Evolutionary conservation across 2,113 vertebrate genomes (phyloP).

Genomic region (Hemiprocne comata): DNA sequence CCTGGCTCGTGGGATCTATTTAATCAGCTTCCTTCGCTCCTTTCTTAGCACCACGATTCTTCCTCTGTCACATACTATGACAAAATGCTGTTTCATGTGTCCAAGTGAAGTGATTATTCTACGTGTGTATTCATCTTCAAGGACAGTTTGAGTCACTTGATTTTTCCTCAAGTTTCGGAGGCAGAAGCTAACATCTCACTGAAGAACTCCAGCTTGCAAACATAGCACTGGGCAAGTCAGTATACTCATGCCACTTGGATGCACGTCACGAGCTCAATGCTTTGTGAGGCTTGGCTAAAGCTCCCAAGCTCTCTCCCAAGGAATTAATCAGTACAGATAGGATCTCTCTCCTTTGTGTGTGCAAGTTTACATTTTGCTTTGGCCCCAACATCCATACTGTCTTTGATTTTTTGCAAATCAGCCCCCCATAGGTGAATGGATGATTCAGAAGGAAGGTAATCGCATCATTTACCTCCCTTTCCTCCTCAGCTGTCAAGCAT

Average conservation of each 20-base stretch:
- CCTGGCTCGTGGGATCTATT: not conserved
- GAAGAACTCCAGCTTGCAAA: slow-evolving; percentile 16
- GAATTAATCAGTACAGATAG: slow-evolving; percentile 34
- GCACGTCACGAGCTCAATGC: slow-evolving; percentile 13
- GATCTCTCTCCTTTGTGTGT: slow-evolving; percentile 12
- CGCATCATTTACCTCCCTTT: not conserved
- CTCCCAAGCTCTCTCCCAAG: not conserved
- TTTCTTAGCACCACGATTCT: not conserved
- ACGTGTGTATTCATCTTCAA: not conserved
- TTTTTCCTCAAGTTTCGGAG: not conserved
- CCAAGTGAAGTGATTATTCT: not conserved
- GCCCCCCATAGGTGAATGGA: not conserved
- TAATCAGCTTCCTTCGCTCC: not conserved
- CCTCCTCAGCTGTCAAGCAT: not conserved
- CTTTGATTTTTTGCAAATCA: slow-evolving; percentile 34
- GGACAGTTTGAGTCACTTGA: not conserved
- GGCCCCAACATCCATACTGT: not conserved
- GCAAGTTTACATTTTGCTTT: slow-evolving; percentile 49
- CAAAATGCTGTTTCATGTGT: slow-evolving; percentile 13
- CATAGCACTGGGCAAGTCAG: not conserved
- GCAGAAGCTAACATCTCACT: not conserved
- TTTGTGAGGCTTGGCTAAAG: slow-evolving; percentile 32
- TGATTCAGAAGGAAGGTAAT: slow-evolving; percentile 1
- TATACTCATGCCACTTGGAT: slow-evolving; percentile 11
- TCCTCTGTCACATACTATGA: not conserved